Evolutionary conservation across 2,797 vertebrate genomes (phyloP).

Genomic region (Notolepis coatsorum): DNA sequence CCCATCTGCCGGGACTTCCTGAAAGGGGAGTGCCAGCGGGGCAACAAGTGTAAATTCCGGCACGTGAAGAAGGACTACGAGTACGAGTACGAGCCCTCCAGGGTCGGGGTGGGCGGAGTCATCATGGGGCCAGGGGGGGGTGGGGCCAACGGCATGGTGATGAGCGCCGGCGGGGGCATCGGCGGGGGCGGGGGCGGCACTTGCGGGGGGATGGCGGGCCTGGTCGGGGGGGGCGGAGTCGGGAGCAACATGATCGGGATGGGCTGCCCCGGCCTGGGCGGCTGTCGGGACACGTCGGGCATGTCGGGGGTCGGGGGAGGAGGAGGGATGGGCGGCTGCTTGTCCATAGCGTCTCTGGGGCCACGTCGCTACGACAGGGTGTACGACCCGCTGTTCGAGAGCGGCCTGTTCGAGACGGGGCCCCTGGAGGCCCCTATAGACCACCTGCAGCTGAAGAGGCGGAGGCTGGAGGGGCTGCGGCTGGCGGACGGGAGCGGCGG

Average conservation of each 20-base stretch:
- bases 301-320: slow-evolving; percentile 72
- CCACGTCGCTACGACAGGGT: slow-evolving; percentile 82
- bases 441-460: slow-evolving; percentile 92
- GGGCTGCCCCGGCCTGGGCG: slow-evolving; percentile 77
- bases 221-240: slow-evolving; percentile 75
- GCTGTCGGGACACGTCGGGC: slow-evolving; percentile 76
- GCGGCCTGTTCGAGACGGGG: slow-evolving; percentile 80
- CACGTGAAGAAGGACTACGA: slow-evolving; percentile 94
- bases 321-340: slow-evolving; percentile 73
- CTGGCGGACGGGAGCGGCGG: slow-evolving; percentile 76
- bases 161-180: slow-evolving; percentile 61
- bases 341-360: slow-evolving; percentile 70
- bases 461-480: slow-evolving; percentile 90
- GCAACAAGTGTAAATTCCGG: slow-evolving; percentile 96
- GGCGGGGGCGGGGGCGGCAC: slow-evolving; percentile 20
- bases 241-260: slow-evolving; percentile 78
- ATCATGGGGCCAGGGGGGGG: too few relatives aligned
- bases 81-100: slow-evolving; percentile 76
- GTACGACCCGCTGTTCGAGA: slow-evolving; percentile 88
- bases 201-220: slow-evolving; percentile 78
- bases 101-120: slow-evolving; percentile 72
- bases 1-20: slow-evolving; percentile 97
- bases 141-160: slow-evolving; percentile 75
- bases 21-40: slow-evolving; percentile 95
- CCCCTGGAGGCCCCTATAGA: slow-evolving; percentile 88